phyloP scores from a whole-genome alignment of 2,888 invertebrate genomes.

The Eupithecia subumbrata region DNA sequence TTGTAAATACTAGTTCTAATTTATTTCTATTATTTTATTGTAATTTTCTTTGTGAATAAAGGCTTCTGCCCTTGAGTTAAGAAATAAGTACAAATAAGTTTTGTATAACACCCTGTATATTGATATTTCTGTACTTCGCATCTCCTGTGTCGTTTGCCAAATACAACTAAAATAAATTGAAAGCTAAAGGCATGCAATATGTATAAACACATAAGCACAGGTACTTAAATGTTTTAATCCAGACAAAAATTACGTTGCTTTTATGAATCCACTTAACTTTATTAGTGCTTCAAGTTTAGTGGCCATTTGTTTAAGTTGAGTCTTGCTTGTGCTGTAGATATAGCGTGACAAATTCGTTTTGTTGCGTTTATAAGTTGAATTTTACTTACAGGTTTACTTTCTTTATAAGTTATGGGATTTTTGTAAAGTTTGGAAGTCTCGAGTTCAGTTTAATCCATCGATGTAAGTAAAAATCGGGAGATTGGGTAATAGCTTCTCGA shows the following conservation, averaged over 20 bases:
- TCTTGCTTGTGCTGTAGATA: not conserved
- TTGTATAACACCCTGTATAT: too few species aligned
- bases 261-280: slow-evolving; percentile 3
- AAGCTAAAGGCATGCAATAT: not conserved
- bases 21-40: too few species aligned
- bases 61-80: too few species aligned
- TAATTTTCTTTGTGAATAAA: too few species aligned
- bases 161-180: not conserved
- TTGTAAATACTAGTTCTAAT: too few species aligned
- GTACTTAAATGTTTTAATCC: not conserved
- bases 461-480: too few species aligned
- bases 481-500: too few species aligned
- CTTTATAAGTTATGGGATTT: not conserved
- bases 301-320: not conserved
- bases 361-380: not conserved
- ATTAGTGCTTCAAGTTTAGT: slow-evolving; percentile 8
- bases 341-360: not conserved
- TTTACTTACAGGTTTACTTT: not conserved
- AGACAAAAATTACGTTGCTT: not conserved
- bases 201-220: not conserved
- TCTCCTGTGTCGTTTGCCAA: too few species aligned
- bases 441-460: not conserved
- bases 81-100: too few species aligned
- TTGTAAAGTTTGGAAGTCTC: not conserved
- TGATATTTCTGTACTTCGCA: too few species aligned